Percentiles rank a stretch among this genome's conserved stretches.
Evolutionary conservation across 2,888 invertebrate genomes (phyloP).

Genomic region (Amphipyra tragopoginis): DNA sequence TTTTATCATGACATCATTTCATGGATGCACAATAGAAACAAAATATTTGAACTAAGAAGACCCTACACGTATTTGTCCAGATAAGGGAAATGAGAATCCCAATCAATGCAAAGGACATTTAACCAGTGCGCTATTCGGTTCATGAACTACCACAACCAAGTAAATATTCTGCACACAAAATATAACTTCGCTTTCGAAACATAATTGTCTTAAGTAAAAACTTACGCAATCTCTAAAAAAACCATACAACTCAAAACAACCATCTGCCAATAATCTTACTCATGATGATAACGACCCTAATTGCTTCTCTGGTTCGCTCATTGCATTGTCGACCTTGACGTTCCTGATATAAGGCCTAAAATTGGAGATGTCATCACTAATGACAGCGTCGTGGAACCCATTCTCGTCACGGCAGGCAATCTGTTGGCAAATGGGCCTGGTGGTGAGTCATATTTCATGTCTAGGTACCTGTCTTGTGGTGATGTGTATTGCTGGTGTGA

Average conservation of each 20-base stretch:
- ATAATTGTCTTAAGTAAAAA: slow-evolving; percentile 28
- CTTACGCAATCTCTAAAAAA: slow-evolving; percentile 40
- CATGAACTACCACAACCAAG: background rate
- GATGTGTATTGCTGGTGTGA: background rate
- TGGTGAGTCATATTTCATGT: slow-evolving; percentile 59
- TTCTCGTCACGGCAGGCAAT: slow-evolving; percentile 60
- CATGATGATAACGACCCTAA: slow-evolving; percentile 59
- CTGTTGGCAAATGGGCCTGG: slow-evolving; percentile 53
- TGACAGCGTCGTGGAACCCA: slow-evolving; percentile 55
- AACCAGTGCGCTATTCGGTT: slow-evolving; percentile 1
- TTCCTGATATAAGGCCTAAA: slow-evolving; percentile 36
- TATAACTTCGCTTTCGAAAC: slow-evolving; percentile 15
- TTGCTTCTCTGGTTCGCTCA: slow-evolving; percentile 37
- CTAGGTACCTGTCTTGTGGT: slow-evolving; percentile 21
- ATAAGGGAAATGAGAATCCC: too few relatives aligned
- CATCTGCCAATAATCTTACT: slow-evolving; percentile 53
- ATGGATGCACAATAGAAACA: too few relatives aligned
- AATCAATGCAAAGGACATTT: too few relatives aligned
- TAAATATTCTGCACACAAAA: background rate
- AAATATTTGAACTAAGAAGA: too few relatives aligned
- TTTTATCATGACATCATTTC: too few relatives aligned
- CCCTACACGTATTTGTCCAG: too few relatives aligned
- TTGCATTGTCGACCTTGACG: slow-evolving; percentile 40
- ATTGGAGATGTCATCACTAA: slow-evolving; percentile 52
- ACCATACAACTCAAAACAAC: slow-evolving; percentile 39